Evolutionary conservation across 1,140 invertebrate genomes (phyloP).

Genomic region (Zaprionus davidi): DNA sequence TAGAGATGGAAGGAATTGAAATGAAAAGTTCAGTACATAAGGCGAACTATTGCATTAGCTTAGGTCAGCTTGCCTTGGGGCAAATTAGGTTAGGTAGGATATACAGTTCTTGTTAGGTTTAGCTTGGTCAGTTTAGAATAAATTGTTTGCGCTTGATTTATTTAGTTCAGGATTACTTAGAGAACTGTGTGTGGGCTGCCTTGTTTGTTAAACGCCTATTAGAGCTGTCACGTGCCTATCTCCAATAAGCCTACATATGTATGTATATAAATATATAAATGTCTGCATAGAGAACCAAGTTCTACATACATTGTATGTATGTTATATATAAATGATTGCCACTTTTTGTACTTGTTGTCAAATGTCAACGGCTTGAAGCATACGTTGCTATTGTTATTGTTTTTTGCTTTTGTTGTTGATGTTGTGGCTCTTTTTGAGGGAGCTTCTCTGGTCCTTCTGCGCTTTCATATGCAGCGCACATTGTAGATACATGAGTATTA

Average conservation of each 20-base stretch:
- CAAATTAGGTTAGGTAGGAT: background rate
- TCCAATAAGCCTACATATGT: background rate
- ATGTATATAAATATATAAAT: background rate
- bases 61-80: background rate
- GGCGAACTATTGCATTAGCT: background rate
- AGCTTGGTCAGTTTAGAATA: background rate
- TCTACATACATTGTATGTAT: background rate
- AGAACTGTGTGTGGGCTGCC: background rate
- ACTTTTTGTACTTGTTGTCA: conserved; percentile 19
- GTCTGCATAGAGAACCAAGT: background rate
- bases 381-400: background rate
- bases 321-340: background rate
- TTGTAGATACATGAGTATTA: conserved; percentile 41
- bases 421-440: conserved; percentile 12
- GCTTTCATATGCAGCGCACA: conserved; percentile 1
- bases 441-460: conserved; percentile 8
- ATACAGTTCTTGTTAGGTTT: background rate
- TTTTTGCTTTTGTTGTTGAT: conserved; percentile 9
- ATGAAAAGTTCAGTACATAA: background rate
- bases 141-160: background rate
- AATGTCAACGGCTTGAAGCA: conserved; percentile 32
- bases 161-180: background rate
- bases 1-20: background rate
- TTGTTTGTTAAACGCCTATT: background rate
- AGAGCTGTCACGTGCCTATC: background rate